Percentiles rank a stretch among this genome's conserved stretches.
phyloP scores from a whole-genome alignment of 2,113 vertebrate genomes.

The Microtus montanus region DNA sequence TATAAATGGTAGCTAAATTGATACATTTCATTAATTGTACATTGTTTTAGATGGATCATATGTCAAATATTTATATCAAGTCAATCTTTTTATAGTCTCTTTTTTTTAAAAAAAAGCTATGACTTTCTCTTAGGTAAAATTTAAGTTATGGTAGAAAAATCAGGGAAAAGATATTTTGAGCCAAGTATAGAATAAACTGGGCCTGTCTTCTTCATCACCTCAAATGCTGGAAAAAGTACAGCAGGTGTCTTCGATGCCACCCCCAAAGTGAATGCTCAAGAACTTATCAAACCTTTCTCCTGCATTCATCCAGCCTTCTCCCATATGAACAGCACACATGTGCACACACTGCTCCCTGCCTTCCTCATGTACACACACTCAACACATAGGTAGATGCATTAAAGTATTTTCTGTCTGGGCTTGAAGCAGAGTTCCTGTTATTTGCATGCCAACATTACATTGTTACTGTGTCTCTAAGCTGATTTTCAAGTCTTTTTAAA shows the following conservation, averaged over 20 bases:
- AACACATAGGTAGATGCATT: not conserved
- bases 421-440: constrained; percentile 31
- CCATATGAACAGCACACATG: not conserved
- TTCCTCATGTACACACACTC: too few relatives aligned
- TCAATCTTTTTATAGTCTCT: constrained; percentile 1
- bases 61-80: not conserved
- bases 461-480: constrained; percentile 26
- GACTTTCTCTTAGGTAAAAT: not conserved
- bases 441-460: constrained; percentile 5
- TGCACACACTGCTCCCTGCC: not conserved
- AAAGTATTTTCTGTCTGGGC: not conserved
- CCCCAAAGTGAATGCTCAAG: not conserved
- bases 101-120: not conserved
- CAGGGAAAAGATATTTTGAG: constrained; percentile 30
- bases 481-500: constrained; percentile 51
- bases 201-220: not conserved
- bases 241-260: not conserved
- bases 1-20: constrained; percentile 4
- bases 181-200: not conserved
- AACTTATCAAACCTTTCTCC: not conserved
- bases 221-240: not conserved
- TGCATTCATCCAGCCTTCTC: not conserved
- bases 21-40: constrained; percentile 22
- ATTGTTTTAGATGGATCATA: not conserved
- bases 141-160: not conserved